Conservation (phyloP, 2,113 vertebrate species). For the Sterrhoptilus dennistouni region DNA sequence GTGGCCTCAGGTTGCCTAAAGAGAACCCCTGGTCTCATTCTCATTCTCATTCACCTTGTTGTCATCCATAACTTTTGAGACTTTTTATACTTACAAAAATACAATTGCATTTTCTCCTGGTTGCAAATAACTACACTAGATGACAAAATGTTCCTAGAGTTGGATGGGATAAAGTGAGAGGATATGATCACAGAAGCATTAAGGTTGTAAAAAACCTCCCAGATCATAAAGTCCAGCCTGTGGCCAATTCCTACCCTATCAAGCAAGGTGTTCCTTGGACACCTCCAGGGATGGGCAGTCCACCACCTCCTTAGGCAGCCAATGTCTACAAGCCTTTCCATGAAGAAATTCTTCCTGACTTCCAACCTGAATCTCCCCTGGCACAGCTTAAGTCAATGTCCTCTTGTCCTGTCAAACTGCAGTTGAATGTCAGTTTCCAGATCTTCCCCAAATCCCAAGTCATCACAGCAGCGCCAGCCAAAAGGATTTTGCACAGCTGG, state of each 20-base stretch:
- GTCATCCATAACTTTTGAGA: not conserved
- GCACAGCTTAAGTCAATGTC: not conserved
- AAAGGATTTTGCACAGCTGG: not conserved
- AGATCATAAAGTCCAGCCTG: not conserved
- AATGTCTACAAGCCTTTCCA: not conserved
- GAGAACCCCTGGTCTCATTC: rapidly evolving
- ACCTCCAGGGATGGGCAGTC: not conserved
- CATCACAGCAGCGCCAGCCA: not conserved
- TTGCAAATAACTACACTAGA: not conserved
- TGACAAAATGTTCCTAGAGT: not conserved
- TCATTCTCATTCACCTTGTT: not conserved
- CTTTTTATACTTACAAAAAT: not conserved
- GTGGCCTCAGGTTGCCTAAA: not conserved
- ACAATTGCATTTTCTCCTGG: not conserved
- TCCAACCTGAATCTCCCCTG: not conserved
- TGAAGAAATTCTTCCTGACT: not conserved
- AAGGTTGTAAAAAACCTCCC: not conserved
- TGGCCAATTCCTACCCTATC: not conserved
- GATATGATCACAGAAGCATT: not conserved
- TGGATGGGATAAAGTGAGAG: not conserved
- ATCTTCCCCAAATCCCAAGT: not conserved
- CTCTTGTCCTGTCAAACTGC: not conserved
- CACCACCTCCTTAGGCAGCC: not conserved
- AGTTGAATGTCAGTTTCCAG: not conserved
- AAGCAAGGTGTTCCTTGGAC: not conserved